Evolutionary conservation across 2,113 vertebrate genomes (phyloP), one percentile per base, ranked within the genome.

Genomic region (Misgurnus anguillicaudatus): DNA sequence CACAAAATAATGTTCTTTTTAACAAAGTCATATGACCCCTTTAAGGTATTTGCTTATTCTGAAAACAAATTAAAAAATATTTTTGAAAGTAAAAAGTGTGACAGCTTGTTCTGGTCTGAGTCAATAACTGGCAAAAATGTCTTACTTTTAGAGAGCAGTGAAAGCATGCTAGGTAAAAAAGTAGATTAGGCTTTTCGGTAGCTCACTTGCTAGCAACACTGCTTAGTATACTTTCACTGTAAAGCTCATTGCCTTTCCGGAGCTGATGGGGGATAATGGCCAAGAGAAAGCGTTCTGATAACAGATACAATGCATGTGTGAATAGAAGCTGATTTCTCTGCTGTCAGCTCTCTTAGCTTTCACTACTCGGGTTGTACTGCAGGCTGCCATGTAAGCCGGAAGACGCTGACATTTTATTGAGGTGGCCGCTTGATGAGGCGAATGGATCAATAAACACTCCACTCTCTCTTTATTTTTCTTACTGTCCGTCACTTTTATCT

Each of bases 371-470:
- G 77, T 89, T 83, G 87, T 86, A 85, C 9, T 8, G 5, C 70
- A 67, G 61, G 67, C 79, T 79, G 84, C 82, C 85, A 85, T 77
- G 80, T 87, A 88, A 82, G 79, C 75, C 66, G 58, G 53, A 65
- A 58, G 79, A 82, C 79, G 81, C 79, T 62, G 69, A 86, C 86
- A 85, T 87, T 86, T 89, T 83, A 84, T 82, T 84, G 55, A 83
- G 80, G 71, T 82, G 80, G 75, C 77, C 62, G 83, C 84, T 80
- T 90, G 86, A 92, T 88, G 87, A 88, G 85, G 72, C 80, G 83
- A 77, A 84, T 61, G 58, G 85, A 91, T 92, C 89, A 87, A 90
- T 92, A 82, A 87, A 64, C 80, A 75, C 61, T 87, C 68, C 16
- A 39, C 70, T 74, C 36, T 9, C 69, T 16, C 19, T 53, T 42